Base-by-base conservation (phyloP, 2,797 vertebrate species). In the Chelonia mydas region DNA sequence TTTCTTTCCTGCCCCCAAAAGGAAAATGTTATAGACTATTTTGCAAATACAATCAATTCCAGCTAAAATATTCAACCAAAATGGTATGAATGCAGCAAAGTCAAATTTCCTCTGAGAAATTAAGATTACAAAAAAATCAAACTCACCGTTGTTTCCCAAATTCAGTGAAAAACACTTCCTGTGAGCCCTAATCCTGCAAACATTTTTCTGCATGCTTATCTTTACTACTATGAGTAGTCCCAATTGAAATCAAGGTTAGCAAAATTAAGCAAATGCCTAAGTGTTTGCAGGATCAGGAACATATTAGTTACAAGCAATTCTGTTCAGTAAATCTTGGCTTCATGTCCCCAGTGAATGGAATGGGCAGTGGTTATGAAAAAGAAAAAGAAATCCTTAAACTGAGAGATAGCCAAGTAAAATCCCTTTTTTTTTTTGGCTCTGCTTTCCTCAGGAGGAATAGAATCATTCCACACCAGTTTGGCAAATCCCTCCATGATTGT, bases 191-290 rank as follows among this genome's bases (percentile, higher is more conserved):
- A 77, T 77, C 27, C 45, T 49, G 12, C 27, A 72, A n/a, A 13
- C 17, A 10, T 33, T 0, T 49, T 25, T 1, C 13, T 13, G 17
- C 11, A 4, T 31, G 45, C 2, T 1, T 31, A 3, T 0, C 0
- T 6, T 59, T 0, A 0, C 0, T 51, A 12, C 2, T 3, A 0
- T 1, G 79, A 68, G 0, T n/a, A 61, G 78, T 0, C 76, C 17
- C 1, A 83, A 49, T 37, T 23, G 51, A 55, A 88, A 85, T 2
- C 23, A 28, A 37, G n/a, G n/a, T 41, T 41, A 45, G 25, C 17
- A 41, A 57, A 55, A 5, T 28, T 45, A 17, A 81, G 23, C 51
- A 41, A 37, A 41, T 17, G 12, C 74, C 7, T 77, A 31, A 47
- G 7, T 17, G 27, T 49, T 47, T 47, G 5, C 5, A 15, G 74